Evolutionary conservation across 2,113 vertebrate species (phyloP).

Genomic region (Ailuropoda melanoleuca): DNA sequence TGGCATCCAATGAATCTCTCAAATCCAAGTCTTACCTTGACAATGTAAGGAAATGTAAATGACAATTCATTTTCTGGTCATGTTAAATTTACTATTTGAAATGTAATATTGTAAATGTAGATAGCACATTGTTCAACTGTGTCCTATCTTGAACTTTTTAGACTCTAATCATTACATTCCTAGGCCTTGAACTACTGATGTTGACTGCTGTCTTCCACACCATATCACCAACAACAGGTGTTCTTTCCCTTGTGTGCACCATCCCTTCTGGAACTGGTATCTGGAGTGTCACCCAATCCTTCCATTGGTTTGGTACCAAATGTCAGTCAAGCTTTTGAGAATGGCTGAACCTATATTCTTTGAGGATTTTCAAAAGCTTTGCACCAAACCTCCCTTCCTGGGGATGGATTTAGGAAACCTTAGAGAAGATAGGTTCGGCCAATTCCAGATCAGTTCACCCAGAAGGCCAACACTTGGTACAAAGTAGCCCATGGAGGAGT

Average conservation of each 20-base stretch:
- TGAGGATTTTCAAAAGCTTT: background rate
- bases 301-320: background rate
- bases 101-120: background rate
- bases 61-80: background rate
- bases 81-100: background rate
- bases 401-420: background rate
- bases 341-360: background rate
- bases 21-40: background rate
- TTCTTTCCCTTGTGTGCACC: background rate
- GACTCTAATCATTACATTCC: background rate
- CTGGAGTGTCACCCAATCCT: background rate
- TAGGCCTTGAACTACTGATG: background rate
- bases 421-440: background rate
- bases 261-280: fast-evolving
- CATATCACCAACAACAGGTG: background rate
- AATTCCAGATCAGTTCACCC: background rate
- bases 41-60: background rate
- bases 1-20: background rate
- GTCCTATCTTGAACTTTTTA: background rate
- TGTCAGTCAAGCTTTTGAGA: background rate
- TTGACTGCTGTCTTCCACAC: background rate
- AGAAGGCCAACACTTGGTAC: background rate
- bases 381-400: background rate
- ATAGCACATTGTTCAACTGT: background rate
- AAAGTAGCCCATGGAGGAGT: background rate